Percentiles rank a stretch among this genome's conserved stretches.
Evolutionary conservation across 2,113 vertebrate genomes (phyloP).

Genomic region (Tamias sibiricus): DNA sequence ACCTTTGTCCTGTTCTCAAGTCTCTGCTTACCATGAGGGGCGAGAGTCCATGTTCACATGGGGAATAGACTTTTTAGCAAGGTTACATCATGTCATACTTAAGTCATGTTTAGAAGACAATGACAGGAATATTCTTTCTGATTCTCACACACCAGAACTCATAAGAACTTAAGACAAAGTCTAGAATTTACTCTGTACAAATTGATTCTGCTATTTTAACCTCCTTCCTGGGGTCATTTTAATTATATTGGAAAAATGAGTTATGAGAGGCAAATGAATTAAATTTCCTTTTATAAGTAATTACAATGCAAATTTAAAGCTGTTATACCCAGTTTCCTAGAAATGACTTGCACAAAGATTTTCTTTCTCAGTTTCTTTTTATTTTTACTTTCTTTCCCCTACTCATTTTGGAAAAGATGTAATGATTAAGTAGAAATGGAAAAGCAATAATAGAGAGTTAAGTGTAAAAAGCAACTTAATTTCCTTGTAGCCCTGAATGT

Average conservation of each 20-base stretch:
- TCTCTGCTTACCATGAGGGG: neutral
- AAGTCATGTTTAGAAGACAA: slow-evolving; percentile 32
- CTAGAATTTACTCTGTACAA: slow-evolving; percentile 64
- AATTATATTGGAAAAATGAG: slow-evolving; percentile 86
- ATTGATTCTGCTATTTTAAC: slow-evolving; percentile 81
- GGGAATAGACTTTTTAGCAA: neutral
- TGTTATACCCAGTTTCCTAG: slow-evolving; percentile 74
- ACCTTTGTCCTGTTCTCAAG: neutral
- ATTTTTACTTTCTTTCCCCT: slow-evolving; percentile 44
- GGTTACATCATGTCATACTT: neutral
- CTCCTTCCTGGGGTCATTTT: slow-evolving; percentile 84
- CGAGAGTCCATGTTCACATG: neutral
- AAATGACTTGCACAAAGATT: slow-evolving; percentile 73
- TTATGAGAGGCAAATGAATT: slow-evolving; percentile 81
- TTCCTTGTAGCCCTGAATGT: slow-evolving; percentile 48
- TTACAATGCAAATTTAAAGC: slow-evolving; percentile 84
- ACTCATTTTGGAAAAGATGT: slow-evolving; percentile 73
- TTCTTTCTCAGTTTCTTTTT: slow-evolving; percentile 29
- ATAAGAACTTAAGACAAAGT: slow-evolving; percentile 63
- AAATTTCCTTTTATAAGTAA: slow-evolving; percentile 80
- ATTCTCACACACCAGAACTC: slow-evolving; percentile 58
- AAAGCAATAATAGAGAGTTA: slow-evolving; percentile 76
- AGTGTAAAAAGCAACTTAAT: slow-evolving; percentile 67
- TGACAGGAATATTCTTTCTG: slow-evolving; percentile 43
- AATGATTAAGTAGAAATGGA: slow-evolving; percentile 74